These are phyloP conservation scores for Dipodomys stephensi DNA, from an alignment of 2,113 vertebrate species.

Conservation along the genomic window DNA sequence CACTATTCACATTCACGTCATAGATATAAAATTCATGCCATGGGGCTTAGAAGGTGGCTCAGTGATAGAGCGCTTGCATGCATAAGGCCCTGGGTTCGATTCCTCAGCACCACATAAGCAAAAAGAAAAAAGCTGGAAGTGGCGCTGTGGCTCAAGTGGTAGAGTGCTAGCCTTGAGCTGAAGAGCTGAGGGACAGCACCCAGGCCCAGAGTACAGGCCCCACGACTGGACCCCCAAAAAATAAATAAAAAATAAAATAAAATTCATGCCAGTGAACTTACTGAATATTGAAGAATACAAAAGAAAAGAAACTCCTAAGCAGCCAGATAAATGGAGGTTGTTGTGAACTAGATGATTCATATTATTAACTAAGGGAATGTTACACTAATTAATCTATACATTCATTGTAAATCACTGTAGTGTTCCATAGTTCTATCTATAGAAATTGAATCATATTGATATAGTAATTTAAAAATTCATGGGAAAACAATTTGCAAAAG, in stretches of 20 bases:
- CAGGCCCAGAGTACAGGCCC: too few species aligned
- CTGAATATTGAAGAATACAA: background rate
- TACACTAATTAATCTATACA: background rate
- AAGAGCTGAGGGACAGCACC: too few species aligned
- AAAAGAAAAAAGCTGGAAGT: too few species aligned
- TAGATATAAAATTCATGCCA: background rate
- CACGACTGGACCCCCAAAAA: too few species aligned
- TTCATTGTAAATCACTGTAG: background rate
- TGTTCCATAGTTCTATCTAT: background rate
- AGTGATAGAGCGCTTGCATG: too few species aligned
- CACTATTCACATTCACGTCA: background rate
- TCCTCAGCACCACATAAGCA: too few species aligned
- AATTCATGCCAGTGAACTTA: too few species aligned
- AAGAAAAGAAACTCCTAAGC: background rate
- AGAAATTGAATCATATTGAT: background rate
- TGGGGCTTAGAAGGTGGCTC: too few species aligned
- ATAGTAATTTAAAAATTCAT: background rate
- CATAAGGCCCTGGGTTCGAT: too few species aligned
- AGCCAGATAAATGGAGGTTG: background rate
- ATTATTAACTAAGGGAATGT: background rate
- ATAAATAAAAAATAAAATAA: too few species aligned
- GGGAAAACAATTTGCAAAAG: background rate
- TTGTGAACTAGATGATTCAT: background rate
- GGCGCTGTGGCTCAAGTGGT: too few species aligned
- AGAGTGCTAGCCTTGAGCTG: too few species aligned